Conservation (phyloP, 2,113 vertebrate species). For the Cisticola juncidis region DNA sequence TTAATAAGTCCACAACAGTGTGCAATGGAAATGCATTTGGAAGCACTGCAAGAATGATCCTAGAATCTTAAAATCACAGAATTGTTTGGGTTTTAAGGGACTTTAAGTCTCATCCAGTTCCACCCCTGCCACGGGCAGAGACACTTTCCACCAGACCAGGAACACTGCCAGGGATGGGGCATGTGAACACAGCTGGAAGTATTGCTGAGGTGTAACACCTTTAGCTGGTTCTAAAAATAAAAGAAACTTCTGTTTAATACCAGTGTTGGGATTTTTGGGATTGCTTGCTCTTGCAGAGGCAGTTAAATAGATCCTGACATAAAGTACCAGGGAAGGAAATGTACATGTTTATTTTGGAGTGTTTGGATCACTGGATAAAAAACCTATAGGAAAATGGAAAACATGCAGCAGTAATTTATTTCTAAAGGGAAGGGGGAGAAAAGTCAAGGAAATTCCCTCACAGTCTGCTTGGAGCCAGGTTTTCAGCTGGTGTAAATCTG, state of each 20-base stretch:
- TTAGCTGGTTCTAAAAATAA: not conserved
- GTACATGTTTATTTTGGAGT: conserved; percentile 31
- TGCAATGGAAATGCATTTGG: not conserved
- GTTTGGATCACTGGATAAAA: conserved; percentile 28
- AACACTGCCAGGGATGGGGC: not conserved
- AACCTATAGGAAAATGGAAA: conserved; percentile 59
- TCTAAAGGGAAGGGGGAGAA: conserved; percentile 27
- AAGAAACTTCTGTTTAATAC: not conserved
- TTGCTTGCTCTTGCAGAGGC: not conserved
- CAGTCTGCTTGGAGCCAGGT: not conserved
- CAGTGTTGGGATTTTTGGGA: not conserved
- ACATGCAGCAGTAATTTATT: conserved; percentile 24
- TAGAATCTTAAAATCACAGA: not conserved
- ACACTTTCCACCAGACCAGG: not conserved
- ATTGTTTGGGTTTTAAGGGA: not conserved
- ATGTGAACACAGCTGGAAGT: accelerated
- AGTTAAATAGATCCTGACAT: conserved; percentile 8
- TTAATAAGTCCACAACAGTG: not conserved
- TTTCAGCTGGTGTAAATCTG: conserved; percentile 16
- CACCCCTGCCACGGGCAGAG: not conserved
- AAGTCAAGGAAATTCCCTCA: conserved; percentile 52
- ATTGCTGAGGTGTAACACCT: not conserved
- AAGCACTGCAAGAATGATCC: not conserved
- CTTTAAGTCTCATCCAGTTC: not conserved
- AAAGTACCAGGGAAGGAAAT: conserved; percentile 49